Percentiles rank a stretch among this genome's conserved stretches.
Evolutionary conservation across 1,140 invertebrate genomes (phyloP).

Genomic region (Doryteuthis pealeii): DNA sequence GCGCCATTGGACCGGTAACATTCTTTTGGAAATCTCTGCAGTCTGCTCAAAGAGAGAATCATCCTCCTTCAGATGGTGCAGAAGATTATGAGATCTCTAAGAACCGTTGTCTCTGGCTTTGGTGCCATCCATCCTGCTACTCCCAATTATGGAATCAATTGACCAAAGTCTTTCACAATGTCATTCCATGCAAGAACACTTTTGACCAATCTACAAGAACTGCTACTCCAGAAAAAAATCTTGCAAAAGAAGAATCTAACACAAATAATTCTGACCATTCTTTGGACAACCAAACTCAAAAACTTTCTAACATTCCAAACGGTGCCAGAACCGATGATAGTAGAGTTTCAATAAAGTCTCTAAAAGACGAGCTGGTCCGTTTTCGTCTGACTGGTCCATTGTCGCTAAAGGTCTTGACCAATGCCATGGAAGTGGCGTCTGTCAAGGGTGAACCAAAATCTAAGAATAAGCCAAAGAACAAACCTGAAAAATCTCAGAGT

Average conservation of each 20-base stretch:
- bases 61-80: not conserved
- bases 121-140: constrained; percentile 81
- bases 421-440: constrained; percentile 33
- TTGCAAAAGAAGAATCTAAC: no score
- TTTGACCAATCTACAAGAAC: no score
- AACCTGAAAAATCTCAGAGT: not conserved
- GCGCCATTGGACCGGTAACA: constrained; percentile 72
- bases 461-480: not conserved
- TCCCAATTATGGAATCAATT: constrained; percentile 68
- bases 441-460: constrained; percentile 33
- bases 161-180: constrained; percentile 22
- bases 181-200: not conserved
- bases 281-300: no score
- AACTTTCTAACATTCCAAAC: no score
- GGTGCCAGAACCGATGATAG: not conserved
- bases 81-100: not conserved
- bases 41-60: no score
- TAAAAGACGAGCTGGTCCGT: constrained; percentile 74
- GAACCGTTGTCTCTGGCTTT: constrained; percentile 74
- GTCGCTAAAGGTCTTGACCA: constrained; percentile 67
- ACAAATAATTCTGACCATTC: no score
- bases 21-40: constrained; percentile 74
- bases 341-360: constrained; percentile 61
- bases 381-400: constrained; percentile 80
- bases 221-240: no score